Evolutionary conservation across 1,140 invertebrate species (phyloP), one percentile per base, ranked within the genome.

Genomic region (Drosophila sucinea): DNA sequence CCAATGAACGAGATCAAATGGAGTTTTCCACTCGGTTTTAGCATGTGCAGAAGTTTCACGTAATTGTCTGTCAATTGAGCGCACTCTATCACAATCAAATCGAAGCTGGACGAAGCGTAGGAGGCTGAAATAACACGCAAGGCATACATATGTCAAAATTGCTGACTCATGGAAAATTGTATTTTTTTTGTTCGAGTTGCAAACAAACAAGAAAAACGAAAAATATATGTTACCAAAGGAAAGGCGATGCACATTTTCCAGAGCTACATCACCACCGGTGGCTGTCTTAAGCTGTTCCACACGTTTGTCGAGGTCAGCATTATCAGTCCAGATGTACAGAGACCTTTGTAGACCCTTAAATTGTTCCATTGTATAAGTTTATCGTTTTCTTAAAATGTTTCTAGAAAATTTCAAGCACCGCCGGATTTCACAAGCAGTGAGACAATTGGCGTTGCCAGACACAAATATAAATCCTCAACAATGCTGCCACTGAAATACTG

Each of bases 1-100:
- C 93, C 93, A 66, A 82, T 85, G 57, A 77, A 91, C 60, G 93
- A 90, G 67, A 92, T 92, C 35, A 92, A 73, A 60, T 93, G 90
- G 61, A 93, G 77, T 85, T 92, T 93, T 11, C 95, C 95, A 67
- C 92, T 93, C 17, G 94, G 94, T 82, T 94, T 95, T 0, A 95
- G 86, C 54, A 95, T 75, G 84, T 93, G 93, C 6, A 95, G 85
- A 17, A 93, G 85, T 58, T 94, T 92, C 61, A 93, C 92, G 66
- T 95, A 90, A 40, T 93, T 89, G 32, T 92, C 91, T 68, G 94
- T 93, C 35, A 91, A 85, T 66, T 94, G 93, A 23, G 89, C 70
- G 92, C 80, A 92, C 76, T 94, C 94, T 5, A 94, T 94, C 23
- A 95, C 70, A 78, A 95, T 92, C 1, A 93, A 81, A 81, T 95